These are phyloP conservation scores for Alexandromys fortis DNA, from an alignment of 2,113 vertebrate species.

Conservation along the genomic window DNA sequence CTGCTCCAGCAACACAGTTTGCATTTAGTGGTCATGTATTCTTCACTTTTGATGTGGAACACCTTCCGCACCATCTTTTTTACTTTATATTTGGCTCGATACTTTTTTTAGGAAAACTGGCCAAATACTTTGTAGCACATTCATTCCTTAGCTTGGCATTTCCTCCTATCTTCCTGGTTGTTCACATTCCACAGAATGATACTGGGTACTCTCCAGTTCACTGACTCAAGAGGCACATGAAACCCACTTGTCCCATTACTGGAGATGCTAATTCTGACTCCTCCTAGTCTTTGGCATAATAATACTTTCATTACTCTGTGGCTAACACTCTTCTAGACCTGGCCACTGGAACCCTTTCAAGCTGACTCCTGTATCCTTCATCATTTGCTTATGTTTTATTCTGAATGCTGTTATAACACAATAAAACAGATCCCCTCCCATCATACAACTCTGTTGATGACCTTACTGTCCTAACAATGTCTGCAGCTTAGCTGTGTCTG, in stretches of 20 bases:
- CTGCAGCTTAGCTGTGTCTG: background rate
- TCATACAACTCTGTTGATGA: background rate
- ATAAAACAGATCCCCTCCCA: background rate
- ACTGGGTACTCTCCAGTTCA: background rate
- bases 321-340: background rate
- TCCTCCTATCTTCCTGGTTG: background rate
- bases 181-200: background rate
- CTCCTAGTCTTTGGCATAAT: background rate
- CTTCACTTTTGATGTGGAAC: background rate
- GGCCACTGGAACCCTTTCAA: background rate
- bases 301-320: background rate
- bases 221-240: background rate
- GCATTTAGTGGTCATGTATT: background rate
- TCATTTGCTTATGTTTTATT: conserved; percentile 37
- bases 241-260: background rate
- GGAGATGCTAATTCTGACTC: background rate
- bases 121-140: background rate
- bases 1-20: background rate
- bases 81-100: background rate
- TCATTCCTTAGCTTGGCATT: background rate
- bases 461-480: background rate
- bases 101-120: background rate
- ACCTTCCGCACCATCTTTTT: background rate
- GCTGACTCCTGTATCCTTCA: conserved; percentile 2
- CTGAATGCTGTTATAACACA: conserved; percentile 15